phyloP scores from a whole-genome alignment of 2,797 vertebrate species.

The Gambelia wislizenii region DNA sequence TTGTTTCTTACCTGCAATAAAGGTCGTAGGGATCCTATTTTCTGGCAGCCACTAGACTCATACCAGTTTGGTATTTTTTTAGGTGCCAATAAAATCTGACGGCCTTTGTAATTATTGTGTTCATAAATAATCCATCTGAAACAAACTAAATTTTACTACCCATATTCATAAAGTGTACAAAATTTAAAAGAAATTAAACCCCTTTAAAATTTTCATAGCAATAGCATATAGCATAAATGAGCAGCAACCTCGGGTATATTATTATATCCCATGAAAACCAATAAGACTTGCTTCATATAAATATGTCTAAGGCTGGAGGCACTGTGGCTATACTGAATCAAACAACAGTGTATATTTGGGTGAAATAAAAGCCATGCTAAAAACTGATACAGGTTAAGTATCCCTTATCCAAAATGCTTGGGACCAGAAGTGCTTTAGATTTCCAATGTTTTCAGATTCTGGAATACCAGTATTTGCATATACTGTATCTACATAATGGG shows the following conservation, averaged over 20 bases:
- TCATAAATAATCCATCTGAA: conserved; percentile 94
- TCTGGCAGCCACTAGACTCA: conserved; percentile 81
- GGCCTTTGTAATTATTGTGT: conserved; percentile 87
- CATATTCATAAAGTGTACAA: background rate
- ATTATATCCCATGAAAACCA: background rate
- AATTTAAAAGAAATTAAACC: background rate
- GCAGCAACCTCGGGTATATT: background rate
- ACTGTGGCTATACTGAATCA: background rate
- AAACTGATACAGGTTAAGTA: too few relatives aligned
- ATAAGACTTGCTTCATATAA: background rate
- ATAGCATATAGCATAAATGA: background rate
- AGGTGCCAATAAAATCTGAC: conserved; percentile 87
- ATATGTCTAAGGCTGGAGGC: background rate
- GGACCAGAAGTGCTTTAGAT: too few relatives aligned
- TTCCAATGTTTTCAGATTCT: too few relatives aligned
- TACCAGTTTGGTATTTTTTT: conserved; percentile 84
- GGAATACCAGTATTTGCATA: too few relatives aligned
- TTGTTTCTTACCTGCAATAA: conserved; percentile 86
- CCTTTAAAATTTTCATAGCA: background rate
- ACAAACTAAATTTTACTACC: background rate
- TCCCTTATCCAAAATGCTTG: too few relatives aligned
- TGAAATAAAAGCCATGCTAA: background rate
- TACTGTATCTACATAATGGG: too few relatives aligned
- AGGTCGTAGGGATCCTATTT: conserved; percentile 91
- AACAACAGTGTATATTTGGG: background rate